These are phyloP conservation scores for Papilio helenus DNA, from an alignment of 1,140 invertebrate genomes.

Conservation along the genomic window DNA sequence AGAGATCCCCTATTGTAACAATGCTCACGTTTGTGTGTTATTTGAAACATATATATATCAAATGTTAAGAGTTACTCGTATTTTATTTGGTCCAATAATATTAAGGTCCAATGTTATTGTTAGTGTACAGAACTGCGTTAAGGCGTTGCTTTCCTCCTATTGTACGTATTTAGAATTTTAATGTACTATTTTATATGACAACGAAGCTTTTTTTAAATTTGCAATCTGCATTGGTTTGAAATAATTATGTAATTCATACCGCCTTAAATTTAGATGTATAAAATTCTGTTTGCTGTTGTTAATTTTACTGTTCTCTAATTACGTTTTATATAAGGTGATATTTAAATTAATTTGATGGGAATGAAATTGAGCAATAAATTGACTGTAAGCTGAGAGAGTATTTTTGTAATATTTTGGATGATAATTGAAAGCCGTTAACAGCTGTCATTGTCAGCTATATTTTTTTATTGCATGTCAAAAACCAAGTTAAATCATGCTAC, in stretches of 20 bases:
- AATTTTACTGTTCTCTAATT: background rate
- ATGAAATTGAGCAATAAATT: slow-evolving; percentile 17
- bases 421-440: background rate
- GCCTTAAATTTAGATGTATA: background rate
- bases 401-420: slow-evolving; percentile 14
- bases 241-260: background rate
- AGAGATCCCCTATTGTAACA: slow-evolving; percentile 50
- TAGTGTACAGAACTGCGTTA: slow-evolving; percentile 64
- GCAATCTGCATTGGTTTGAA: background rate
- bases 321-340: background rate
- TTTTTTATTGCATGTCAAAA: slow-evolving; percentile 14
- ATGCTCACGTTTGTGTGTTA: slow-evolving; percentile 68
- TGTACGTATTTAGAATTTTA: background rate
- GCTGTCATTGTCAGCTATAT: background rate
- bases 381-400: slow-evolving; percentile 7
- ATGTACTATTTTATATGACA: background rate
- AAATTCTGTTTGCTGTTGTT: background rate
- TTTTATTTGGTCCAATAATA: slow-evolving; percentile 78
- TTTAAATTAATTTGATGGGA: background rate
- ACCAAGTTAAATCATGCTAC: background rate
- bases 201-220: slow-evolving; percentile 3
- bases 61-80: slow-evolving; percentile 76
- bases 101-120: slow-evolving; percentile 73
- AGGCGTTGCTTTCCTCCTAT: slow-evolving; percentile 49
- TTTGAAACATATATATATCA: slow-evolving; percentile 64